phyloP scores from a whole-genome alignment of 2,888 invertebrate species.

The Temnothorax ravouxi region DNA sequence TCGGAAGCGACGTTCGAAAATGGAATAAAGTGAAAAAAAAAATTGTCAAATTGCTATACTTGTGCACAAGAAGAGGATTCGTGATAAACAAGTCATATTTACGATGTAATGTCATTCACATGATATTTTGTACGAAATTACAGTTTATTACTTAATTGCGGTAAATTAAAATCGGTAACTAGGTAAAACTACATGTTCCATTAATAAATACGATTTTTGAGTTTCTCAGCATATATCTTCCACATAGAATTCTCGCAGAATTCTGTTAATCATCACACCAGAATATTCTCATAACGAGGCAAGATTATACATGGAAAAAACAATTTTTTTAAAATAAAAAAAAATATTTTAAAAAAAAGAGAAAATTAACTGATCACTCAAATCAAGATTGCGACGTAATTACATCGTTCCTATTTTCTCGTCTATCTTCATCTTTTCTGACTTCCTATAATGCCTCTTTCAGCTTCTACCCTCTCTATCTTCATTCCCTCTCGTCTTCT shows the following conservation, averaged over 20 bases:
- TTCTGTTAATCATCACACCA: neutral
- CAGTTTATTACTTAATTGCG: neutral
- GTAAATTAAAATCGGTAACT: conserved; percentile 11
- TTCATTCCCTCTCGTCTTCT: neutral
- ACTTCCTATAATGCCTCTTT: conserved; percentile 6
- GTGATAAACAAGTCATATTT: neutral
- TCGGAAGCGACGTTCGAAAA: conserved; percentile 27
- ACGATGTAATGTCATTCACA: neutral
- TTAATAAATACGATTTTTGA: neutral
- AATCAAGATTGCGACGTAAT: conserved; percentile 9
- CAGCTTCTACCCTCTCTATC: neutral
- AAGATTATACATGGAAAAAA: neutral
- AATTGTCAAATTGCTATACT: neutral
- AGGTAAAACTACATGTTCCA: conserved; percentile 9
- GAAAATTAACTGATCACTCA: neutral
- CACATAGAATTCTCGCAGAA: neutral
- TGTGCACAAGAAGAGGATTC: conserved; percentile 13
- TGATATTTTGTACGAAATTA: conserved; percentile 11
- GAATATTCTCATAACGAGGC: neutral
- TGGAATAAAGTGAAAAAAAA: conserved; percentile 18
- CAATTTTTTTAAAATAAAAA: no score
- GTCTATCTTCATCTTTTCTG: neutral
- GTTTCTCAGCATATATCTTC: neutral
- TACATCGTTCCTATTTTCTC: conserved; percentile 6
- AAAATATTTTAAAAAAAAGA: neutral